phyloP scores from a whole-genome alignment of 1,140 invertebrate genomes.

The Calephelis virginiensis region DNA sequence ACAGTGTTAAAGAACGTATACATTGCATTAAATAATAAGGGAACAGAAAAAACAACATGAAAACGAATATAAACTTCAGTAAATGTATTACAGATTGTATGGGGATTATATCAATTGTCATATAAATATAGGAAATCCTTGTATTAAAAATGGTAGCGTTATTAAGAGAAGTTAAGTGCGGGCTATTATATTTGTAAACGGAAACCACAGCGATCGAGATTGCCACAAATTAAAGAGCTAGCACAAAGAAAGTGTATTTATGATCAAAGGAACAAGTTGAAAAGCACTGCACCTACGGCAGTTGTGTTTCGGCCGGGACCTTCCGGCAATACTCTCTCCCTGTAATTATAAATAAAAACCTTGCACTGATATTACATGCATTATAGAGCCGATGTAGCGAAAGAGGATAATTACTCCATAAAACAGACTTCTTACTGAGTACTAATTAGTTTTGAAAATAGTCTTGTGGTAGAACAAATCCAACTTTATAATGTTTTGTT shows the following conservation, averaged over 20 bases:
- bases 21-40: too few species aligned
- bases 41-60: too few species aligned
- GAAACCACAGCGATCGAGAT: slow-evolving; percentile 60
- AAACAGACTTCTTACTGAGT: slow-evolving; percentile 20
- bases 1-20: too few species aligned
- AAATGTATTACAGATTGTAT: too few species aligned
- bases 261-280: slow-evolving; percentile 52
- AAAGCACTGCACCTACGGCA: slow-evolving; percentile 42
- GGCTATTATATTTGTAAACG: slow-evolving; percentile 35
- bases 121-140: slow-evolving; percentile 4
- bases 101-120: too few species aligned
- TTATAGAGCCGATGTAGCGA: slow-evolving; percentile 34
- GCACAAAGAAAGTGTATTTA: slow-evolving; percentile 57
- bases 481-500: too few species aligned
- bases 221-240: slow-evolving; percentile 61
- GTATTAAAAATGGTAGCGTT: slow-evolving; percentile 7
- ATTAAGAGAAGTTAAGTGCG: slow-evolving; percentile 25
- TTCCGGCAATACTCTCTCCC: slow-evolving; percentile 52
- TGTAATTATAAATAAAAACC: slow-evolving; percentile 64
- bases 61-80: too few species aligned
- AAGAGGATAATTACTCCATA: slow-evolving; percentile 19
- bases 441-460: neutral
- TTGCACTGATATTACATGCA: slow-evolving; percentile 48
- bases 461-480: too few species aligned
- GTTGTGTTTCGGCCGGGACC: slow-evolving; percentile 51